These are phyloP conservation scores for Ceratothoa steindachneri DNA, from an alignment of 2,888 invertebrate genomes.

Conservation along the genomic window DNA sequence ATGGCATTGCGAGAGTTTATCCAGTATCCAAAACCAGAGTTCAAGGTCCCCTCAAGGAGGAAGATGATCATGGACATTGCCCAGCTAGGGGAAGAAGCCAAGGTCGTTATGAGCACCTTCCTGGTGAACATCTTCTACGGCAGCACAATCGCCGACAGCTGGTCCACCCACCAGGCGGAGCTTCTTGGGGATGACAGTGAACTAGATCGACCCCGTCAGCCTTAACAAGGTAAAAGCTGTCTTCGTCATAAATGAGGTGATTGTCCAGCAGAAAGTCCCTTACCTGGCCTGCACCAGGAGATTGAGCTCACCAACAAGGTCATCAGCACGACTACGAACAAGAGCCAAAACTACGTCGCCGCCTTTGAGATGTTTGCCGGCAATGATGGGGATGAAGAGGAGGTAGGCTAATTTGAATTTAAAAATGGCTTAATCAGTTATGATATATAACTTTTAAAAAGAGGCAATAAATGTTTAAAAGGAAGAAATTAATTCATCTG, in stretches of 20 bases:
- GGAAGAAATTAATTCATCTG: no score
- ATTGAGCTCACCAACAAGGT: conserved; percentile 4
- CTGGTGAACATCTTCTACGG: not conserved
- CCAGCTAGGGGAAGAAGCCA: not conserved
- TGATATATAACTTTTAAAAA: not conserved
- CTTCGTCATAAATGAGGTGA: not conserved
- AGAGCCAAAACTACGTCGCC: not conserved
- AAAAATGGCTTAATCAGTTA: not conserved
- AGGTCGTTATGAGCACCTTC: not conserved
- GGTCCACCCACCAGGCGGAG: not conserved
- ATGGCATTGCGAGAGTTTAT: no score
- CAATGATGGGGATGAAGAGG: no score
- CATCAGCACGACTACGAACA: conserved; percentile 11
- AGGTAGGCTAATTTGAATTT: no score
- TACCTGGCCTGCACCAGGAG: conserved; percentile 5
- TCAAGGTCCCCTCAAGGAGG: no score
- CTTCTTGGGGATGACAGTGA: not conserved
- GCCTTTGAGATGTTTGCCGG: no score
- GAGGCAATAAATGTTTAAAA: no score
- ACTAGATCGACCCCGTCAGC: not conserved
- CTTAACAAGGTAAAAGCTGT: not conserved
- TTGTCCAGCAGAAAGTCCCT: not conserved
- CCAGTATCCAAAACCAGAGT: not conserved
- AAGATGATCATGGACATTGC: no score
- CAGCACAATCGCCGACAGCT: not conserved